A percentile compares a stretch with the other conserved stretches of the same genome.
Evolutionary conservation across 2,113 vertebrate genomes (phyloP).

Genomic region (Puma concolor): DNA sequence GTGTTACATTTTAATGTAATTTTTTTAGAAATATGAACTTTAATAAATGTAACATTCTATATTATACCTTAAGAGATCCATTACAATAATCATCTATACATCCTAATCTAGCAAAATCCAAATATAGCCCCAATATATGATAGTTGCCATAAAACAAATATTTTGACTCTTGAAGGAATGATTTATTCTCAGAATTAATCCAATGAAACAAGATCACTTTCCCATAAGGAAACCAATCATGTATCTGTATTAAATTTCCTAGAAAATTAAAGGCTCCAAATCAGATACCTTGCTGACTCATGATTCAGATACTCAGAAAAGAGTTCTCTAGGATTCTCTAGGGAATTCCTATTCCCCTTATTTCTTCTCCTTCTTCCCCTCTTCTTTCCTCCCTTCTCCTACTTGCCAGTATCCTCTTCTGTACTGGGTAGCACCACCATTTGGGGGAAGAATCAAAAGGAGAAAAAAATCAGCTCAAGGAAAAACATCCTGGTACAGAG

Average conservation of each 20-base stretch:
- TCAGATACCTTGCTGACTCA: not conserved
- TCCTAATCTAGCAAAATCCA: conserved; percentile 1
- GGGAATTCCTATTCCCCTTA: not conserved
- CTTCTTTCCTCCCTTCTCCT: not conserved
- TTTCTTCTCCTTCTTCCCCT: not conserved
- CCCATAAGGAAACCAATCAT: not conserved
- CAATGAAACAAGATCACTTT: not conserved
- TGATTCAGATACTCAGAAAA: not conserved
- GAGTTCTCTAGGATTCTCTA: not conserved
- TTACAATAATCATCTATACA: not conserved
- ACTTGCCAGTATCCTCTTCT: not conserved
- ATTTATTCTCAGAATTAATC: conserved; percentile 13
- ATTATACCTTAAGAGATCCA: conserved; percentile 13
- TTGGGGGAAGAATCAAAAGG: not conserved
- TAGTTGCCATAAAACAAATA: conserved; percentile 9
- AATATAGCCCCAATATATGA: not conserved
- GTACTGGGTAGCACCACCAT: not conserved
- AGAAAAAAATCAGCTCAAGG: not conserved
- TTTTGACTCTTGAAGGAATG: conserved; percentile 25
- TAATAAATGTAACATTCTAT: not conserved
- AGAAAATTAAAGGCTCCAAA: conserved; percentile 14
- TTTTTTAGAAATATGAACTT: conserved; percentile 28
- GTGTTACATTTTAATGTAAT: not conserved
- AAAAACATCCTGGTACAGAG: not conserved
- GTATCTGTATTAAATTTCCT: not conserved